Conservation (phyloP, 2,888 invertebrate species). For the Nephrotoma flavescens region DNA sequence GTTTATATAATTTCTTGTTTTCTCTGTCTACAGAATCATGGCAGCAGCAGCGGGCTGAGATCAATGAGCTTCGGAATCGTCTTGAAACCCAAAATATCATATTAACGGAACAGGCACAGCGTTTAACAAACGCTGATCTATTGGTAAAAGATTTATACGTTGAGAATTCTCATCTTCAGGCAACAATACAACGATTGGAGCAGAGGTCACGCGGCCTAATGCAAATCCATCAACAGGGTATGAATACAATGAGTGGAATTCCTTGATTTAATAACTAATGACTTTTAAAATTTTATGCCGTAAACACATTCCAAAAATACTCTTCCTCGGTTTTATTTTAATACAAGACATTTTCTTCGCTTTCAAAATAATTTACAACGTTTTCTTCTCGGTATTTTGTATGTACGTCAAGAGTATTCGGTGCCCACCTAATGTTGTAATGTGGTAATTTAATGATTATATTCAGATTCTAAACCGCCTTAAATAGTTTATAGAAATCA, state of each 20-base stretch:
- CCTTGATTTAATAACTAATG: constrained; percentile 16
- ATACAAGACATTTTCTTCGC: neutral
- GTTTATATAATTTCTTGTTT: neutral
- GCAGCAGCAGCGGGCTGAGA: constrained; percentile 32
- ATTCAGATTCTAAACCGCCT: neutral
- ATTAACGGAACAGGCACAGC: constrained; percentile 42
- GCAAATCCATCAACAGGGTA: constrained; percentile 21
- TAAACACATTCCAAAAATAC: neutral
- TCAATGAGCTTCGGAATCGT: constrained; percentile 35
- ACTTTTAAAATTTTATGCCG: neutral
- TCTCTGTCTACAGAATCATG: constrained; percentile 23
- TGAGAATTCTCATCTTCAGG: constrained; percentile 66
- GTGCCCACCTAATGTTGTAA: neutral
- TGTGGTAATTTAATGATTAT: neutral
- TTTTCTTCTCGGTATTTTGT: neutral
- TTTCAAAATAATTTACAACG: neutral
- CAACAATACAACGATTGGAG: constrained; percentile 35
- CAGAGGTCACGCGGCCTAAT: constrained; percentile 27
- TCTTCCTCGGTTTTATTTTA: neutral
- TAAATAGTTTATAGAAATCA: neutral
- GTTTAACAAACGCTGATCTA: constrained; percentile 56
- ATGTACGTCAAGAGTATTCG: neutral
- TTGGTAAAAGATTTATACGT: constrained; percentile 70
- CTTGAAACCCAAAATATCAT: constrained; percentile 34
- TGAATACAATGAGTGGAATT: constrained; percentile 19